A percentile compares a stretch with the other conserved stretches of the same genome.
Evolutionary conservation across 2,888 invertebrate species (phyloP).

Genomic region (Ochropacha duplaris): DNA sequence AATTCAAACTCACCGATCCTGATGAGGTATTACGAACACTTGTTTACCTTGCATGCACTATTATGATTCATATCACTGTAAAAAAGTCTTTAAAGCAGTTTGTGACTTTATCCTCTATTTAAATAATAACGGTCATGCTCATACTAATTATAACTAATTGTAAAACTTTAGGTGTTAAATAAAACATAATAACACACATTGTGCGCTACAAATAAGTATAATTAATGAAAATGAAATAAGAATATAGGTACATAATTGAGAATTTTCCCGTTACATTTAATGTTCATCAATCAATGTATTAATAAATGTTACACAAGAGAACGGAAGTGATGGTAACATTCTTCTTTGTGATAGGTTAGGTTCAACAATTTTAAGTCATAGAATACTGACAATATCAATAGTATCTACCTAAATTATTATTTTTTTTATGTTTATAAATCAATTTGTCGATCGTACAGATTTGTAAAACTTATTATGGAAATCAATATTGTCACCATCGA

Average conservation of each 20-base stretch:
- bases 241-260: neutral
- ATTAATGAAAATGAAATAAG: neutral
- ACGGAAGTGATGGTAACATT: neutral
- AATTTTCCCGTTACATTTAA: neutral
- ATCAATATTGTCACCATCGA: no score
- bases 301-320: neutral
- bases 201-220: neutral
- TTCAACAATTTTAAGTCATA: no score
- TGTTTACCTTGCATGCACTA: neutral
- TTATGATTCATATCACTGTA: no score
- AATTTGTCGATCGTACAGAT: no score
- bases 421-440: no score
- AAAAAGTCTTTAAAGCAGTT: neutral
- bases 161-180: neutral
- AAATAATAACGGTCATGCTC: neutral
- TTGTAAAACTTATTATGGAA: no score
- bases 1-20: conserved; percentile 98
- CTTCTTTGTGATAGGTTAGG: neutral
- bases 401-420: no score
- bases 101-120: neutral
- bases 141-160: neutral
- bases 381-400: no score
- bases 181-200: neutral
- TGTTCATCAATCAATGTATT: neutral
- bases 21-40: conserved; percentile 93